Evolutionary conservation across 2,888 invertebrate genomes (phyloP).

Genomic region (Phanerotoma sp.): DNA sequence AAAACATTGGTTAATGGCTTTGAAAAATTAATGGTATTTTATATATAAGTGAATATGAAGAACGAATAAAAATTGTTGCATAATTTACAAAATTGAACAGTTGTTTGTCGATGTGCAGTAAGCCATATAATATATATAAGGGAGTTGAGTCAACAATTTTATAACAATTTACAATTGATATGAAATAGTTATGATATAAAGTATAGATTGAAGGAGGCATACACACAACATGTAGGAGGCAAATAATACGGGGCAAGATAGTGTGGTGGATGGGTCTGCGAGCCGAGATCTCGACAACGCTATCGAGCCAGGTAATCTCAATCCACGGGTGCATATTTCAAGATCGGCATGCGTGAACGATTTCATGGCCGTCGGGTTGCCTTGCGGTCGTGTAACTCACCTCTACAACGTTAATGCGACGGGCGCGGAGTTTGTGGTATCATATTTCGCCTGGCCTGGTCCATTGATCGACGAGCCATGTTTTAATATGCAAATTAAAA

Average conservation of each 20-base stretch:
- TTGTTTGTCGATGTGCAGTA: too few species aligned
- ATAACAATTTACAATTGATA: not conserved
- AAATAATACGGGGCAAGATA: not conserved
- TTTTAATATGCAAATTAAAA: constrained; percentile 56
- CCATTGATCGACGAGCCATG: constrained; percentile 46
- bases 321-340: constrained; percentile 55
- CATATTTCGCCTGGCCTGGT: constrained; percentile 48
- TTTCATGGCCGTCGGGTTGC: constrained; percentile 56
- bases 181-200: not conserved
- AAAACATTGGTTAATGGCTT: too few species aligned
- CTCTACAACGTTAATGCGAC: constrained; percentile 54
- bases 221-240: not conserved
- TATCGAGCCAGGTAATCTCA: constrained; percentile 48
- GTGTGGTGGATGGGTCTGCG: not conserved
- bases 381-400: constrained; percentile 56
- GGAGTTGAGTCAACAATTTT: too few species aligned
- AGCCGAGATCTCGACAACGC: constrained; percentile 36
- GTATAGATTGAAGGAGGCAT: not conserved
- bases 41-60: too few species aligned
- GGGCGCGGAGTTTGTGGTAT: constrained; percentile 41
- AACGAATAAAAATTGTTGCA: too few species aligned
- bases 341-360: constrained; percentile 56
- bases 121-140: too few species aligned
- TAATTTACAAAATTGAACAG: too few species aligned
- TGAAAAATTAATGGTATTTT: too few species aligned